Evolutionary conservation across 2,888 invertebrate species (phyloP).

Genomic region (Ophion slaviceki): DNA sequence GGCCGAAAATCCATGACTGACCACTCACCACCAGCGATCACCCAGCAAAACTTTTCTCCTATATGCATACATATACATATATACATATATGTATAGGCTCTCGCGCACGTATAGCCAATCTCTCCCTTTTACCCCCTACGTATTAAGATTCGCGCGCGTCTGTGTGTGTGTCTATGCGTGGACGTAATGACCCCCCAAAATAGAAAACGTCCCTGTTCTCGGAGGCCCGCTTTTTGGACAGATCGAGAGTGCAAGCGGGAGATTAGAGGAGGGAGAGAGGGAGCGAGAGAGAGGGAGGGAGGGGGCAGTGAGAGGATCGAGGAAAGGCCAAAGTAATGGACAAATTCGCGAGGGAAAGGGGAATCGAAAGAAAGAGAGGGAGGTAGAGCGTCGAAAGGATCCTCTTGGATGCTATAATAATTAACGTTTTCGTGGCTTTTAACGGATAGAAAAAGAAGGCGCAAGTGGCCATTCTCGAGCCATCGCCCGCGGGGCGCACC

Average conservation of each 20-base stretch:
- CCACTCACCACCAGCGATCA: constrained; percentile 57
- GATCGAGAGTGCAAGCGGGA: constrained; percentile 55
- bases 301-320: constrained; percentile 54
- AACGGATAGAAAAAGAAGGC: constrained; percentile 8
- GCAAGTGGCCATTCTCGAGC: constrained; percentile 19
- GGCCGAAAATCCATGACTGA: constrained; percentile 69
- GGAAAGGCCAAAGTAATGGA: constrained; percentile 18
- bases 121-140: background rate
- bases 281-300: constrained; percentile 58
- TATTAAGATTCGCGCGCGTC: background rate
- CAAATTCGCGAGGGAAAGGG: constrained; percentile 10
- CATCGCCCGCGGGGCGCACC: constrained; percentile 4
- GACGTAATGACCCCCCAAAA: constrained; percentile 81
- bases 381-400: constrained; percentile 54
- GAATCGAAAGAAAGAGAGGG: constrained; percentile 18
- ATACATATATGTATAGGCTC: background rate
- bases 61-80: background rate
- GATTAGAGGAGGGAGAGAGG: constrained; percentile 51
- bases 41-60: constrained; percentile 57
- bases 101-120: background rate
- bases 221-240: constrained; percentile 63
- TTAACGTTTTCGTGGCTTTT: constrained; percentile 48
- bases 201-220: constrained; percentile 81
- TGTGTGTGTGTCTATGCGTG: constrained; percentile 55
- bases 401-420: constrained; percentile 45